Evolutionary conservation across 2,888 invertebrate genomes (phyloP), one percentile per base, ranked within the genome.

Genomic region (Vanessa cardui): DNA sequence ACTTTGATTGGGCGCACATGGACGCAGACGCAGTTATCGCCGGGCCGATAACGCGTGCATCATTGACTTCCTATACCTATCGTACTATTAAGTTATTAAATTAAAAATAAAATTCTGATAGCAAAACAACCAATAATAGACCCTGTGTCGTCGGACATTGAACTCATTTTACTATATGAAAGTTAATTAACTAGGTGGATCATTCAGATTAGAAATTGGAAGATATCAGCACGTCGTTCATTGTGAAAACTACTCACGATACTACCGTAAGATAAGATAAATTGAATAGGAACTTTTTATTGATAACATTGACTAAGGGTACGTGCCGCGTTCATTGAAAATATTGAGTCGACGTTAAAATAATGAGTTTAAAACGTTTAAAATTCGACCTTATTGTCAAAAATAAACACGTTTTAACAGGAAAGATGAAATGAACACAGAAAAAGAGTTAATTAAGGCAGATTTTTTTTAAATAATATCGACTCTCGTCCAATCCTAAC

Each of bases 201-300:
- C 87, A 90, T 89, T 90, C 83, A 85, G 91, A 92, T 92, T 91
- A 91, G 90, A 90, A 91, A 90, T 90, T 88, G 85, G 86, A 83
- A 87, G 92, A 91, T 92, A 92, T 92, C 90, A 79, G 89, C 89
- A 88, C 90, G 89, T 90, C 90, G 88, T 90, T 89, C 90, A 91
- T 91, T 92, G 90, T 92, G 85, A 86, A 89, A 89, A 91, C 88
- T 89, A 86, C 86, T 89, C 88, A 85, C 83, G 91, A 90, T 92
- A 90, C 89, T 89, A 90, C 84, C 81, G 82, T 78, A 72, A 78
- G 92, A 92, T 92, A 90, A 92, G 92, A 92, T 92, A 90, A 86
- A 88, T 89, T 86, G 84, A 86, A 79, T 68, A 61, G 78, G 83
- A 86, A 86, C 83, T 87, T 88, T 87, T 88, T 88, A 88, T 89